Percentiles rank a stretch among this genome's conserved stretches.
Conservation (phyloP, 2,888 invertebrate genomes). For the Hybos culiciformis region DNA sequence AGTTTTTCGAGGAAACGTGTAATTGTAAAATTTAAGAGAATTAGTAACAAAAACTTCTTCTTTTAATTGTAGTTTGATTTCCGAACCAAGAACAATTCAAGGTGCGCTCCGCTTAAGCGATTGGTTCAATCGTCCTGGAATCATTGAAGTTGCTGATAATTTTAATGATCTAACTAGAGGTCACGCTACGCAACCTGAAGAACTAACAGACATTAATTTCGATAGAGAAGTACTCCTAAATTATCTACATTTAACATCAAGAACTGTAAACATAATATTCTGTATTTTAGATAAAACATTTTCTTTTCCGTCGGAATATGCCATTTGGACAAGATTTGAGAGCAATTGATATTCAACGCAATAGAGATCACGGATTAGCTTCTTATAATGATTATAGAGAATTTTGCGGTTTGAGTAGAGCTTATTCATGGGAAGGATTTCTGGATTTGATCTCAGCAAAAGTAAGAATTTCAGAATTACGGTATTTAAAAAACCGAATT, state of each 20-base stretch:
- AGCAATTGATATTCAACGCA: conserved; percentile 71
- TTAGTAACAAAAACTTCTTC: neutral
- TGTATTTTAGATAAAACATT: conserved; percentile 45
- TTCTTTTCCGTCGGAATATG: conserved; percentile 51
- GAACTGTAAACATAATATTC: neutral
- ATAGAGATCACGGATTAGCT: conserved; percentile 73
- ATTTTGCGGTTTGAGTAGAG: conserved; percentile 59
- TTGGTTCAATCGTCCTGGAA: conserved; percentile 40
- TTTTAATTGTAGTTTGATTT: conserved; percentile 31
- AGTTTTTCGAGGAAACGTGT: too few species aligned
- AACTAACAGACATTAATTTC: conserved; percentile 62
- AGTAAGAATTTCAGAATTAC: conserved; percentile 30
- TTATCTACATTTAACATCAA: neutral
- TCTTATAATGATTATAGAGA: conserved; percentile 64
- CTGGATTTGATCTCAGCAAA: conserved; percentile 49
- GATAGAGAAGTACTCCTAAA: conserved; percentile 35
- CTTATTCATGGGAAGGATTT: conserved; percentile 54
- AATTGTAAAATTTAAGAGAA: too few species aligned
- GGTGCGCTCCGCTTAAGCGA: conserved; percentile 38
- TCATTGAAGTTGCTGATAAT: conserved; percentile 40
- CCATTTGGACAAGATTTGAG: conserved; percentile 68
- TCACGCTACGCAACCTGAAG: conserved; percentile 60
- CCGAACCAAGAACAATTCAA: conserved; percentile 33
- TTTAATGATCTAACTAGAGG: conserved; percentile 65
- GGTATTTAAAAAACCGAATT: neutral